Conservation (phyloP, 1,140 invertebrate species). For the Paralvinella palmiformis region DNA sequence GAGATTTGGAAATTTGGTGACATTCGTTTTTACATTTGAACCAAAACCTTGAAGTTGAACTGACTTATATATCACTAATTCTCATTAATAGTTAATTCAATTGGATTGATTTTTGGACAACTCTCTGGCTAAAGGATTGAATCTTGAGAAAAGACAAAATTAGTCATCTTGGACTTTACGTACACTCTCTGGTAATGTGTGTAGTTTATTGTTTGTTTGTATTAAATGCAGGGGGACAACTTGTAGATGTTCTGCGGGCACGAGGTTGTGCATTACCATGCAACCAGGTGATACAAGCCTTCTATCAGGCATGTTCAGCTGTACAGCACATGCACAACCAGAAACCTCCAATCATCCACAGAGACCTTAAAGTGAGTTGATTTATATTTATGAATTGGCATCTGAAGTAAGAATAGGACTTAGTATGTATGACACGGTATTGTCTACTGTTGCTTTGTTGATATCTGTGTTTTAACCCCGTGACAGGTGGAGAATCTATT, state of each 20-base stretch:
- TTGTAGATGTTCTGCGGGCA: slow-evolving; percentile 72
- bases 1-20: too few relatives aligned
- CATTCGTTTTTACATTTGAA: too few relatives aligned
- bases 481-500: slow-evolving; percentile 65
- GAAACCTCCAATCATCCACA: slow-evolving; percentile 79
- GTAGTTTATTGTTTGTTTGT: not conserved
- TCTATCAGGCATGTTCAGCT: slow-evolving; percentile 84
- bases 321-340: slow-evolving; percentile 91
- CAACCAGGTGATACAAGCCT: slow-evolving; percentile 75
- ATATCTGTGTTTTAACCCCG: not conserved
- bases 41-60: too few relatives aligned
- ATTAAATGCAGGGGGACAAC: slow-evolving; percentile 35
- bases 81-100: too few relatives aligned
- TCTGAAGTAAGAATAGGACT: not conserved
- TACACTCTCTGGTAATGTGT: not conserved
- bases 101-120: too few relatives aligned
- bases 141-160: too few relatives aligned
- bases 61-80: too few relatives aligned
- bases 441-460: not conserved
- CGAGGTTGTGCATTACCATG: slow-evolving; percentile 61
- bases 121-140: too few relatives aligned
- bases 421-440: not conserved
- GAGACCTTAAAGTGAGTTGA: slow-evolving; percentile 65
- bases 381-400: too few relatives aligned
- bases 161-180: too few relatives aligned